Percentiles rank a stretch among this genome's conserved stretches.
These are phyloP conservation scores for Tetramorium alpestre DNA, from an alignment of 1,140 invertebrate species.

Conservation along the genomic window DNA sequence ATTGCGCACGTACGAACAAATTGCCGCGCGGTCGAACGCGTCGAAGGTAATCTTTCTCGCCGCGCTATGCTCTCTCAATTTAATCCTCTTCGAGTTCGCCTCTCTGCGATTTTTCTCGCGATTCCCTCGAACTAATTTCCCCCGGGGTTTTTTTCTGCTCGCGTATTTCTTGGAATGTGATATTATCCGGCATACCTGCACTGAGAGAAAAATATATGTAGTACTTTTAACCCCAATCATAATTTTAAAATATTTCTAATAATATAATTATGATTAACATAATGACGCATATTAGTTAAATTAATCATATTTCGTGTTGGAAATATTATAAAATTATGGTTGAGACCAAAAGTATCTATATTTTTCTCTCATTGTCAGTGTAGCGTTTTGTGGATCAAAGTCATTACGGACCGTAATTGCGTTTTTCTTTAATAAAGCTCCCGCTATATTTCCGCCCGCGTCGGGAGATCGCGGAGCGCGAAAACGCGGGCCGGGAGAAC, in stretches of 20 bases:
- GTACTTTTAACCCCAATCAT: no score
- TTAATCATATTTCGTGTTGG: no score
- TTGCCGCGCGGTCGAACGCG: not conserved
- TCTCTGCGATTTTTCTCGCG: not conserved
- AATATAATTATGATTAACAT: no score
- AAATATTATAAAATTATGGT: no score
- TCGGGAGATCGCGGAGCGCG: not conserved
- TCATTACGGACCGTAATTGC: not conserved
- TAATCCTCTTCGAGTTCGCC: not conserved
- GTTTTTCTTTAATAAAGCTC: not conserved
- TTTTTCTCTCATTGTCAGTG: no score
- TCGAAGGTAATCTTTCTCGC: not conserved
- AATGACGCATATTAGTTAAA: no score
- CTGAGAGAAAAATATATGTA: no score
- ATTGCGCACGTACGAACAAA: constrained; percentile 28
- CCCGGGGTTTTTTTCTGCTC: not conserved
- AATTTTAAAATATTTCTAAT: no score
- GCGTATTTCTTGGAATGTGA: not conserved
- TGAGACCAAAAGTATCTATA: no score
- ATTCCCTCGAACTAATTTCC: not conserved
- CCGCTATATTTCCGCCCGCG: no score
- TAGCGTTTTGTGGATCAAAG: not conserved
- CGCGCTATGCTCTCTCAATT: not conserved
- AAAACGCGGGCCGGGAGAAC: constrained; percentile 6
- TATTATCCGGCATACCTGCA: not conserved